Evolutionary conservation across 2,888 invertebrate genomes (phyloP), one percentile per base, ranked within the genome.

Genomic region (Drosophila incognita): DNA sequence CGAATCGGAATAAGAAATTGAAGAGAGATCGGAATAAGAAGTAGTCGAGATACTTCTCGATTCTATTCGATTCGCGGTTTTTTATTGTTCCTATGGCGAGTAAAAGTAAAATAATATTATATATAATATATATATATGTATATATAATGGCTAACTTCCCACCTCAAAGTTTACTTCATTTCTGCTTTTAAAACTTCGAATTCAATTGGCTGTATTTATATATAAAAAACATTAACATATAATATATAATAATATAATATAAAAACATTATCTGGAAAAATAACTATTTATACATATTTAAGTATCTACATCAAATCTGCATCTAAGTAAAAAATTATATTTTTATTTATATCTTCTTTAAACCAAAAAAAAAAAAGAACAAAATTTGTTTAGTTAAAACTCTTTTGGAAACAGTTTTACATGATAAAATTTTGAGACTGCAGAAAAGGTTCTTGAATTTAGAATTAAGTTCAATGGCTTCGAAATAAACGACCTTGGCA

Each of bases 361-460:
- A 6, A 0, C 6, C 13, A 3, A 13, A 6, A 42, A 6, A n/a
- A n/a, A 11, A n/a, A 3, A 42, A n/a, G 11, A n/a, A 11, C n/a
- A 6, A 42, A 42, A 21, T 21, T 13, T 46, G 46, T 15, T 15
- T 13, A 21, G 21, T 21, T 2, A 21, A 21, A 18, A 21, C 1
- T 13, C 4, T 13, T 21, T 46, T 4, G 21, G 13, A 46, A 7
- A 46, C 4, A 7, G 21, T 46, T 46, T 46, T 21, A 46, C 7
- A 46, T 15, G 7, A 21, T 4, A 15, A 2, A 13, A 21, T 15
- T 46, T 1, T 0, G 4, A 46, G 21, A 46, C 13, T 15, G 46
- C 21, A 46, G 46, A 46, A 21, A 46, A 46, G 46, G 46, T 46
- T 15, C 46, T 46, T 21, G 46, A 46, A 46, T 21, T 46, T 24